These are phyloP conservation scores for Trichoplusia ni DNA, from an alignment of 1,140 invertebrate genomes.

Conservation along the genomic window DNA sequence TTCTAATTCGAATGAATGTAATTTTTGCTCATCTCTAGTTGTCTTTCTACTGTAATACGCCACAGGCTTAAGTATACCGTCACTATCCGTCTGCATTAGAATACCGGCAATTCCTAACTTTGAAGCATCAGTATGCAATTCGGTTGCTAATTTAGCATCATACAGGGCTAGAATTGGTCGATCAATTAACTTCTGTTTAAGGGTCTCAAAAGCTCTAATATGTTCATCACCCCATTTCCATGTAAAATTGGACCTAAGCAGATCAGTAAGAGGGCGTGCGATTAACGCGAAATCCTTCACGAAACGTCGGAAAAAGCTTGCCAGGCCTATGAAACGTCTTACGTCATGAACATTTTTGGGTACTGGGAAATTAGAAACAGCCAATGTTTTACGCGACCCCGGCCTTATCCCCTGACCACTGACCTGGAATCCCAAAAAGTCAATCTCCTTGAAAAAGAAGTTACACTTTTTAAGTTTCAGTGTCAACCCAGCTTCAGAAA, in stretches of 20 bases:
- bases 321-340: not conserved
- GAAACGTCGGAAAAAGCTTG: constrained; percentile 24
- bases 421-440: not conserved
- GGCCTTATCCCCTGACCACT: too few species aligned
- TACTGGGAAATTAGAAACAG: too few species aligned
- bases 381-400: too few species aligned
- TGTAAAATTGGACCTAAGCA: too few species aligned
- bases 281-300: constrained; percentile 24
- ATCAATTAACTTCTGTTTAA: too few species aligned
- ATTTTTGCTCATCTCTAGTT: constrained; percentile 17
- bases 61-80: not conserved
- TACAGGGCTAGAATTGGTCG: constrained; percentile 41
- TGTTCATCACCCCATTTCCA: too few species aligned
- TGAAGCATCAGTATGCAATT: constrained; percentile 38
- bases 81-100: constrained; percentile 26
- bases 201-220: too few species aligned
- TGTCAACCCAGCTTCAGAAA: not conserved
- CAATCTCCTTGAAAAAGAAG: too few species aligned
- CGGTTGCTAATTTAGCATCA: not conserved
- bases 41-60: constrained; percentile 31
- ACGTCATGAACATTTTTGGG: not conserved
- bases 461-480: too few species aligned
- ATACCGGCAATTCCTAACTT: constrained; percentile 36
- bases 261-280: constrained; percentile 13
- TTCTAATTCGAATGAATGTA: constrained; percentile 29